Evolutionary conservation across 1,140 invertebrate species (phyloP).

Genomic region (Drosophila quadrilineata): DNA sequence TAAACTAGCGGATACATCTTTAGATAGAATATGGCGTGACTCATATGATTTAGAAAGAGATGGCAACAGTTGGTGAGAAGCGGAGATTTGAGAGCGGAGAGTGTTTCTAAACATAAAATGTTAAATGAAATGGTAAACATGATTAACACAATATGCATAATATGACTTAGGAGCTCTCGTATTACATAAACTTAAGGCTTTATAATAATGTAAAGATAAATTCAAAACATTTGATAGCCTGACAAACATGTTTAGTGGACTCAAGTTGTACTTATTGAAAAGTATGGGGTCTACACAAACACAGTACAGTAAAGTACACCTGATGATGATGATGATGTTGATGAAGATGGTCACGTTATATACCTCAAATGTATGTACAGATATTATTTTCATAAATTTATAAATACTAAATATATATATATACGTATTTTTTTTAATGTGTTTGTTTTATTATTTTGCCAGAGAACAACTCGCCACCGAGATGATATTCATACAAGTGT

Average conservation of each 20-base stretch:
- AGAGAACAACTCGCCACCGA: slow-evolving; percentile 75
- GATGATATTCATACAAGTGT: slow-evolving; percentile 63
- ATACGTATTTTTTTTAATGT: slow-evolving; percentile 33
- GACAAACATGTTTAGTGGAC: no score
- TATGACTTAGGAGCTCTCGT: no score
- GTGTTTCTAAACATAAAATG: no score
- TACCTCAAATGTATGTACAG: slow-evolving; percentile 43
- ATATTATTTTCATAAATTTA: slow-evolving; percentile 38
- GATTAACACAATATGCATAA: not conserved
- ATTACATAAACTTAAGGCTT: slow-evolving; percentile 21
- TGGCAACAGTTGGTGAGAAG: not conserved
- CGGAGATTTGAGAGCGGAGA: not conserved
- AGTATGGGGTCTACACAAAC: no score
- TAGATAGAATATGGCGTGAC: slow-evolving; percentile 40
- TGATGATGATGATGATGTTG: no score
- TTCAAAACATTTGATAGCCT: no score
- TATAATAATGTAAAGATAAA: no score
- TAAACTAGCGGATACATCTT: slow-evolving; percentile 27
- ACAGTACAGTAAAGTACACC: slow-evolving; percentile 28
- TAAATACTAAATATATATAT: slow-evolving; percentile 41
- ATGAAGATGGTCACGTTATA: slow-evolving; percentile 48
- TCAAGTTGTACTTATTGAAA: no score
- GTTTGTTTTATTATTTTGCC: slow-evolving; percentile 33
- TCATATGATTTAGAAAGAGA: slow-evolving; percentile 1
- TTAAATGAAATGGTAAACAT: no score